These are phyloP conservation scores for Lepas anatifera DNA, from an alignment of 2,888 invertebrate species.

Conservation along the genomic window DNA sequence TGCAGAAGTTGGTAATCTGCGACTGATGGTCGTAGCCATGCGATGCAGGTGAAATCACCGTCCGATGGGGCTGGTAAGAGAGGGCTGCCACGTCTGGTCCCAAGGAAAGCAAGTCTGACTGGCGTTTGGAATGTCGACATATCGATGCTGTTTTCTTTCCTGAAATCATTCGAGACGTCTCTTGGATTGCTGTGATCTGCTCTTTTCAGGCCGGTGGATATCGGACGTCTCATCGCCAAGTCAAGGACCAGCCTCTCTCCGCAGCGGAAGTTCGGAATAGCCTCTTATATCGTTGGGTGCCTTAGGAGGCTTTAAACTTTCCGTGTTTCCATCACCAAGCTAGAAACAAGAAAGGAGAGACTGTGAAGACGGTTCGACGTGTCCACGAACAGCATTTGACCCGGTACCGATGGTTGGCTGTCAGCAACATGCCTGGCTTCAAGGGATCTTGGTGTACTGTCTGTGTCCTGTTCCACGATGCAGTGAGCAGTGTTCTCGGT, in stretches of 20 bases:
- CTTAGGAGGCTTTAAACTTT: neutral
- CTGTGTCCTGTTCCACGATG: neutral
- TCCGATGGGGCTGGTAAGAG: too few species aligned
- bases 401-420: neutral
- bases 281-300: neutral
- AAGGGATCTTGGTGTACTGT: neutral
- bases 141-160: too few species aligned
- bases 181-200: too few species aligned
- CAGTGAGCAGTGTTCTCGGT: neutral
- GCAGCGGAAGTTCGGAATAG: neutral
- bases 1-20: too few species aligned
- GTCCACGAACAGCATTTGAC: neutral
- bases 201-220: too few species aligned
- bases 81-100: too few species aligned
- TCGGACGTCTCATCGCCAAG: neutral
- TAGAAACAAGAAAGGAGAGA: neutral
- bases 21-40: too few species aligned
- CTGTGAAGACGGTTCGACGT: neutral
- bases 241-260: neutral
- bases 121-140: too few species aligned
- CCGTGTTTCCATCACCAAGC: neutral
- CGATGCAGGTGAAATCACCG: too few species aligned
- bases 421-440: neutral
- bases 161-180: too few species aligned
- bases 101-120: too few species aligned